Evolutionary conservation across 2,113 vertebrate species (phyloP), one percentile per base, ranked within the genome.

Genomic region (Pedetes capensis): DNA sequence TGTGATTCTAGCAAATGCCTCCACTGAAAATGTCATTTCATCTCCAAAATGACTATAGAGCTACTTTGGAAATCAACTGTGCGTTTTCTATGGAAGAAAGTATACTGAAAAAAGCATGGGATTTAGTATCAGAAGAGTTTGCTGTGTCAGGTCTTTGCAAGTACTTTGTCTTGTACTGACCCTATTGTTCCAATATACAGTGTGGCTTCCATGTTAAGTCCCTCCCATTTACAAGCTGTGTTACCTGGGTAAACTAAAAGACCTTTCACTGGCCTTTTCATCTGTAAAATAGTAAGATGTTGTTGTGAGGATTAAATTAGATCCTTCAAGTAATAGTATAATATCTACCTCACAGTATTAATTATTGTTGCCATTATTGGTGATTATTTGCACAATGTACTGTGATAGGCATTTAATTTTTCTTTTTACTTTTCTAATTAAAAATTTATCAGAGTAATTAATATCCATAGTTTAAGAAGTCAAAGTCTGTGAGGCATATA

Each of bases 21-120:
- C 61, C 22, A 64, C 69, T 71, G 85, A 63, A 81, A 74, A 95
- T 71, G 32, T 57, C 37, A 49, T n/a, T 93, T 89, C 5, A 93
- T 82, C 83, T 87, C 27, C 37, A 44, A 66, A 64, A 32, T 29
- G 61, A 81, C 32, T 55, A 9, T 47, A 16, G 44, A 81, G 23
- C 51, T 88, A 74, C 55, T 83, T 86, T 86, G 34, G 51, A 76
- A 88, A 89, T 47, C 68, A 63, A 91, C 87, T 76, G 20, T 82
- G 25, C 57, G 7, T 29, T 66, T 91, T 75, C 25, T 49, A 72
- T 49, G 44, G 57, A 88, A 53, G 20, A 79, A 20, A 34, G 1
- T 63, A 4, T 79, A 44, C 9, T 63, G 64, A 37, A 90, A 96
- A 53, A 27, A 91, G 0, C 16, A 2, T 32, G 51, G 23, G 34